Evolutionary conservation across 92 coral and sea anemone species (phyloP).

Genomic region (Paragorgia papillata): DNA sequence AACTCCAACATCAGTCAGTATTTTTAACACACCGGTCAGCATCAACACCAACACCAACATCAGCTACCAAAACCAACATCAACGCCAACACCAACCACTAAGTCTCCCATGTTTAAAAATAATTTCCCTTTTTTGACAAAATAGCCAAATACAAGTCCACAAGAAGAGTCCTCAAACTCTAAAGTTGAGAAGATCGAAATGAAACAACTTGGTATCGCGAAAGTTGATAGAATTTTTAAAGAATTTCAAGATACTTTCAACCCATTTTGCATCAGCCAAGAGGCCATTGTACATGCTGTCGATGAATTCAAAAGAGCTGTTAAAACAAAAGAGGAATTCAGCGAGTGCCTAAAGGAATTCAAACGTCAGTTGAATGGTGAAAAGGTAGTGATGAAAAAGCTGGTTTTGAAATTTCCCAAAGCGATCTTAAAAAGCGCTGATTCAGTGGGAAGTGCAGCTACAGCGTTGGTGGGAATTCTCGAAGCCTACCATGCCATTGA

Average conservation of each 20-base stretch:
- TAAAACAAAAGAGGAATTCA: constrained; percentile 1
- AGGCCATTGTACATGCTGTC: constrained; percentile 11
- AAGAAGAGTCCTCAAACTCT: not conserved
- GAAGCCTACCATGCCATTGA: constrained; percentile 16
- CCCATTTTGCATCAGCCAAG: constrained; percentile 2
- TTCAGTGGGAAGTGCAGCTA: constrained; percentile 18
- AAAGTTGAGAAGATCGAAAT: constrained; percentile 5
- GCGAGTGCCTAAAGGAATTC: constrained; percentile 15
- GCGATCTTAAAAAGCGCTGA: constrained; percentile 3
- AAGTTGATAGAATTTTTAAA: constrained; percentile 22
- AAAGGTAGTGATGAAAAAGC: constrained; percentile 9
- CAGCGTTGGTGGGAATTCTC: constrained; percentile 14
- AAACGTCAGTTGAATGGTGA: constrained; percentile 14
- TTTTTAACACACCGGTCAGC: too few relatives aligned
- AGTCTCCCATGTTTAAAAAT: too few relatives aligned
- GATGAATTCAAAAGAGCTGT: constrained; percentile 21
- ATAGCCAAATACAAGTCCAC: too few relatives aligned
- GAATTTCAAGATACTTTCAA: constrained; percentile 26
- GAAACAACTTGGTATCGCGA: constrained; percentile 8
- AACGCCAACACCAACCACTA: too few relatives aligned
- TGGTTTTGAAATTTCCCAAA: constrained; percentile 21
- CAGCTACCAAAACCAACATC: too few relatives aligned
- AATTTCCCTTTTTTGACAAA: too few relatives aligned
- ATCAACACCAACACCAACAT: too few relatives aligned
- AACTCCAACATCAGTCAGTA: too few relatives aligned